Evolutionary conservation across 2,113 vertebrate genomes (phyloP).

Genomic region (Anthoscopus minutus): DNA sequence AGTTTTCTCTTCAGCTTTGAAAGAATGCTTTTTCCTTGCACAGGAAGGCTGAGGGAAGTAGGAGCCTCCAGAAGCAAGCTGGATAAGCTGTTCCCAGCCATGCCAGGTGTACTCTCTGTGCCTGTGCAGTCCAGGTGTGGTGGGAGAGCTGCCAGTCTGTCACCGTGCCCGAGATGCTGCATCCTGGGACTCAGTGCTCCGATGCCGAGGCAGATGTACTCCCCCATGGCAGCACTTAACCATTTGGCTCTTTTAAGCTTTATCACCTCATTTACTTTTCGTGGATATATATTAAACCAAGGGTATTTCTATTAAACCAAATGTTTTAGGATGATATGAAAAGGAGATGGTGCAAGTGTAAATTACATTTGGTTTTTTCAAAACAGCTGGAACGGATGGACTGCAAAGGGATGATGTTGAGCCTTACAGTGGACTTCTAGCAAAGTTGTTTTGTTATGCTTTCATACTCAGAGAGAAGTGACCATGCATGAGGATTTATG

Average conservation of each 20-base stretch:
- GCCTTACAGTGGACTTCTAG: not conserved
- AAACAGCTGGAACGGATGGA: not conserved
- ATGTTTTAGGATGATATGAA: not conserved
- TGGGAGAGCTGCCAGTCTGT: not conserved
- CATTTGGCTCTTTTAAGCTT: not conserved
- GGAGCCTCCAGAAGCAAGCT: not conserved
- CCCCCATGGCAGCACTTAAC: not conserved
- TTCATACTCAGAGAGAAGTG: not conserved
- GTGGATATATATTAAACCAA: not conserved
- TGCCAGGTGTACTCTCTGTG: fast-evolving
- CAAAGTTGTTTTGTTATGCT: not conserved
- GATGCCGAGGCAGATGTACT: not conserved
- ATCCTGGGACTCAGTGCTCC: not conserved
- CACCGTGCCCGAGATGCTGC: not conserved
- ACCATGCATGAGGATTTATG: not conserved
- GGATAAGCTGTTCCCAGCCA: not conserved
- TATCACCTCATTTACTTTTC: not conserved
- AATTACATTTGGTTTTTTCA: not conserved
- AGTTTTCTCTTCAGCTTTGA: not conserved
- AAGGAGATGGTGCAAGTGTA: not conserved
- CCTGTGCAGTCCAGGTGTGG: not conserved
- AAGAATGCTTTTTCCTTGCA: not conserved
- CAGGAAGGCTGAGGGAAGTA: not conserved
- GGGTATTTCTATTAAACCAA: not conserved
- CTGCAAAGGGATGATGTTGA: not conserved